phyloP scores from a whole-genome alignment of 2,113 vertebrate species.

The Megalops atlanticus region DNA sequence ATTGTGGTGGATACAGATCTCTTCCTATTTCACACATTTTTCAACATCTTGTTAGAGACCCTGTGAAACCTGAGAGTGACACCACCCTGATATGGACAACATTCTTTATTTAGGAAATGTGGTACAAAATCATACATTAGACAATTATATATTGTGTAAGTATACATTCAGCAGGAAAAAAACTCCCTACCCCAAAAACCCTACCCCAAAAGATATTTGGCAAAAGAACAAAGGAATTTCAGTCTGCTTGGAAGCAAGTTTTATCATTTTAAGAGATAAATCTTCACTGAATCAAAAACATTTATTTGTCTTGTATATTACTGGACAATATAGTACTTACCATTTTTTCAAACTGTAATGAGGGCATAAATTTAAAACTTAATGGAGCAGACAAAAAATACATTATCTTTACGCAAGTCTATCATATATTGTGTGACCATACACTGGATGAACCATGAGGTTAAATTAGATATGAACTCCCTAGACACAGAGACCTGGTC shows the following conservation, averaged over 20 bases:
- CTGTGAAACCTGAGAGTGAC: neutral
- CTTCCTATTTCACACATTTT: neutral
- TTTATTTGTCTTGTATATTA: neutral
- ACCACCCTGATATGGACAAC: neutral
- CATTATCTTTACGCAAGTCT: neutral
- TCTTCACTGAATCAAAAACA: neutral
- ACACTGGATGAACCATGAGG: neutral
- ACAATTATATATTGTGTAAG: too few species aligned
- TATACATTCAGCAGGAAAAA: neutral
- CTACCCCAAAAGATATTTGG: neutral
- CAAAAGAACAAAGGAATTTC: neutral
- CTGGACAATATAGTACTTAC: neutral
- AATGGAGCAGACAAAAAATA: neutral
- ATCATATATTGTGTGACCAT: neutral
- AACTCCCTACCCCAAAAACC: neutral
- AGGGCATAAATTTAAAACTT: neutral
- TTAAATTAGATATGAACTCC: neutral
- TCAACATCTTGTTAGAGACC: neutral
- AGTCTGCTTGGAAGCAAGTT: neutral
- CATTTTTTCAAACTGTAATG: neutral
- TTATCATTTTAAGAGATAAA: neutral
- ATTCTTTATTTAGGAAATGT: constrained; percentile 13
- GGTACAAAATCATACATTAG: neutral
- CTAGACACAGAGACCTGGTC: neutral
- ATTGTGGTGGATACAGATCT: neutral